Base-by-base conservation (phyloP, 2,113 vertebrate genomes). In the Ia io region DNA sequence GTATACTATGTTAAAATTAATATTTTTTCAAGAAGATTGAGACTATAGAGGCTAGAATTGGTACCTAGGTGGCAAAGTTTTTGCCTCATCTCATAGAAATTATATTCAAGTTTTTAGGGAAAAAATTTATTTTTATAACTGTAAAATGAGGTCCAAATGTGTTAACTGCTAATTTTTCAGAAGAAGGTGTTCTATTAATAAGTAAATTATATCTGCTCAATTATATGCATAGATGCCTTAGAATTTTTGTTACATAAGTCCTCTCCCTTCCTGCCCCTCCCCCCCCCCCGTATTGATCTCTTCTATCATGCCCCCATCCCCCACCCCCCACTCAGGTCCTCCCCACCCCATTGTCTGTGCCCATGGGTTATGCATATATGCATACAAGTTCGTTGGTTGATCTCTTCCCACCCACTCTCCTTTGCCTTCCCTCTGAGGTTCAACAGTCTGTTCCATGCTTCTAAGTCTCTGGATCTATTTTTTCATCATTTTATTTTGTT, bases 121-220 rank as follows among this genome's bases (percentile, higher is more conserved):
- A 96, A 97, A 97, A 98, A 98, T 97, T 96, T 98, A 98, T 98
- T 98, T 98, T 97, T 97, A 97, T 97, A 98, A 98, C 91, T 96
- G 94, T 97, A 97, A 98, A 98, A 96, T 98, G 96, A 98, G 97
- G 93, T 97, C 93, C 97, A 97, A 98, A 97, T 96, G 40, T 92
- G 88, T 97, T 96, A 97, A 98, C 97, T 96, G 96, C 96, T 98
- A 96, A 86, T 97, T 65, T 92, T 98, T 97, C 96, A 97, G 97
- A 97, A 5, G 97, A 87, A 96, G 98, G 79, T 98, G 97, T 97
- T 97, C 97, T 97, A 93, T 96, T 69, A 79, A 67, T 78, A 97
- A 96, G 97, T 97, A 98, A 98, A 98, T 97, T 88, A 96, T 71
- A 97, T 96, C 97, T 97, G 97, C 95, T 97, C 96, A 97, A 93